These are phyloP conservation scores for Acrocephalus arundinaceus DNA, from an alignment of 2,113 vertebrate genomes.

Conservation along the genomic window DNA sequence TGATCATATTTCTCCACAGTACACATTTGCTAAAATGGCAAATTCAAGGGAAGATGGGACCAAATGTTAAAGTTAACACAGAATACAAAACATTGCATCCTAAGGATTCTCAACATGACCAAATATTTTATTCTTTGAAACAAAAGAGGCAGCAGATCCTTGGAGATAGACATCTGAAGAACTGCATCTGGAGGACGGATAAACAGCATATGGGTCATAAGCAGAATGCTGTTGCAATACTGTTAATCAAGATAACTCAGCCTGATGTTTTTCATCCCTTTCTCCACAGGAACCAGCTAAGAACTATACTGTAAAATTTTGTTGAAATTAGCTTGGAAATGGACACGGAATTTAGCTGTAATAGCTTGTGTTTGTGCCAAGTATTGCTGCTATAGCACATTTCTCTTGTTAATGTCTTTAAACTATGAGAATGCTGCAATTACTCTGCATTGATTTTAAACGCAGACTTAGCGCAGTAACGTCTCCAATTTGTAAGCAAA, in stretches of 20 bases:
- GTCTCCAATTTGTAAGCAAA: constrained; percentile 70
- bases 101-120: neutral
- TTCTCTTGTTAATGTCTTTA: constrained; percentile 52
- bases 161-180: neutral
- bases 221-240: neutral
- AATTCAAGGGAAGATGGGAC: neutral
- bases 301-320: neutral
- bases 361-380: constrained; percentile 35
- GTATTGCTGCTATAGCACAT: constrained; percentile 12
- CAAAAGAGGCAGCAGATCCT: neutral
- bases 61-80: neutral
- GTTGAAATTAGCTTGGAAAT: constrained; percentile 2
- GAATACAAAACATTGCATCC: neutral
- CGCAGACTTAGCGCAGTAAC: constrained; percentile 49
- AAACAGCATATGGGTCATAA: neutral
- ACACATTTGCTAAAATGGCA: neutral
- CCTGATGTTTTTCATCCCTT: neutral
- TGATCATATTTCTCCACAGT: neutral
- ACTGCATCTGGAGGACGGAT: neutral
- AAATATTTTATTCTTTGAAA: neutral
- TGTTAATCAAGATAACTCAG: neutral
- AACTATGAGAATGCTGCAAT: constrained; percentile 44
- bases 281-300: neutral
- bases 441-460: constrained; percentile 67
- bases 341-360: constrained; percentile 23